These are phyloP conservation scores for Xestoiulus laeticollis DNA, from an alignment of 2,888 invertebrate species.

Conservation along the genomic window DNA sequence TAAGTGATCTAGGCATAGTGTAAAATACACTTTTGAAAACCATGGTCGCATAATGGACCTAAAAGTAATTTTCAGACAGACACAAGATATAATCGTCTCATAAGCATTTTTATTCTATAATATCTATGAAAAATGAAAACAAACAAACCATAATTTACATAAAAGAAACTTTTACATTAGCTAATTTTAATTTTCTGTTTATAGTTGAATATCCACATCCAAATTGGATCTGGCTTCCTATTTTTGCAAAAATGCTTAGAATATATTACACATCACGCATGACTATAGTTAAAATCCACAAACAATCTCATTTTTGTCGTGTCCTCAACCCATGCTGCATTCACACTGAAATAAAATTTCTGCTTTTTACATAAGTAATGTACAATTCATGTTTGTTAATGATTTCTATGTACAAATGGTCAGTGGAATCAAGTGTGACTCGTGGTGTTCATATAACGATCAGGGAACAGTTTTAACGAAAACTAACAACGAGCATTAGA, in stretches of 20 bases:
- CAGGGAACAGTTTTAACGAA: constrained; percentile 39
- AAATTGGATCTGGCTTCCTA: constrained; percentile 31
- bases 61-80: constrained; percentile 1
- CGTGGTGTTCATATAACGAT: constrained; percentile 21
- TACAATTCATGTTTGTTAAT: constrained; percentile 41
- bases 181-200: constrained; percentile 37
- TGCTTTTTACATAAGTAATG: constrained; percentile 46
- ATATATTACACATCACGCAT: constrained; percentile 45
- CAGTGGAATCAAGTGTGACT: constrained; percentile 21
- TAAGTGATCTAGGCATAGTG: too few species aligned
- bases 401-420: constrained; percentile 46
- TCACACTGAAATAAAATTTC: constrained; percentile 23
- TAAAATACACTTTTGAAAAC: too few species aligned
- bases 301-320: constrained; percentile 45
- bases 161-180: constrained; percentile 49
- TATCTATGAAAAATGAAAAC: constrained; percentile 47
- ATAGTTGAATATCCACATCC: constrained; percentile 28
- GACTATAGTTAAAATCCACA: constrained; percentile 39
- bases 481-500: constrained; percentile 19
- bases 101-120: constrained; percentile 51
- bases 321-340: not conserved
- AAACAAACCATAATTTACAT: constrained; percentile 51
- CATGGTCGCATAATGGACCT: too few species aligned
- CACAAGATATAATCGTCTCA: constrained; percentile 1
- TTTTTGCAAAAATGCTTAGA: constrained; percentile 44